A percentile compares a stretch with the other conserved stretches of the same genome.
Conservation (phyloP, 2,797 vertebrate species). For the Pempheris klunzingeri region DNA sequence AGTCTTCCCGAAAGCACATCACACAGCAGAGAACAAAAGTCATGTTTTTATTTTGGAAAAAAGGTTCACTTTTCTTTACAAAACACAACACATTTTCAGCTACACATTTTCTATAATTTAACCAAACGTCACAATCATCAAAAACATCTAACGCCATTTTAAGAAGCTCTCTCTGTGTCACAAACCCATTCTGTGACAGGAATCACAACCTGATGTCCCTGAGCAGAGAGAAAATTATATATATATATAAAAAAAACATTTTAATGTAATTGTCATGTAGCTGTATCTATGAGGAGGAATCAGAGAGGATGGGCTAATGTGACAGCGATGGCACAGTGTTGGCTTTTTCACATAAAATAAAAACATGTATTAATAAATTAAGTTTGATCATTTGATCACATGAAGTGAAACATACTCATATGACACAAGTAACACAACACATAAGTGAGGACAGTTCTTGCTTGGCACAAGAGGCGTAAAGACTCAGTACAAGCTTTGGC, state of each 20-base stretch:
- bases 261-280: slow-evolving; percentile 24
- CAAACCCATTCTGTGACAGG: slow-evolving; percentile 88
- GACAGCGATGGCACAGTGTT: slow-evolving; percentile 63
- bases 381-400: slow-evolving; percentile 60
- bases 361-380: slow-evolving; percentile 79
- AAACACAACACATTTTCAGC: slow-evolving; percentile 89
- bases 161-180: slow-evolving; percentile 92
- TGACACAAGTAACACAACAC: slow-evolving; percentile 59
- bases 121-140: slow-evolving; percentile 89
- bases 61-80: slow-evolving; percentile 83
- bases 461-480: slow-evolving; percentile 67
- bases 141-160: slow-evolving; percentile 85
- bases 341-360: slow-evolving; percentile 63
- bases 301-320: slow-evolving; percentile 22
- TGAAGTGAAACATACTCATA: slow-evolving; percentile 57
- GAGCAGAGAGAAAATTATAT: slow-evolving; percentile 90
- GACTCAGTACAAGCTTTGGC: slow-evolving; percentile 74
- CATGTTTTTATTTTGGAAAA: slow-evolving; percentile 72
- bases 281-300: slow-evolving; percentile 33
- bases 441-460: slow-evolving; percentile 57
- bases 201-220: slow-evolving; percentile 90
- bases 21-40: slow-evolving; percentile 45
- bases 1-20: background rate
- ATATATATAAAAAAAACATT: slow-evolving; percentile 17
- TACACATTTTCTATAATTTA: slow-evolving; percentile 94